phyloP scores from a whole-genome alignment of 2,888 invertebrate species.

The Pyrrhia umbra region DNA sequence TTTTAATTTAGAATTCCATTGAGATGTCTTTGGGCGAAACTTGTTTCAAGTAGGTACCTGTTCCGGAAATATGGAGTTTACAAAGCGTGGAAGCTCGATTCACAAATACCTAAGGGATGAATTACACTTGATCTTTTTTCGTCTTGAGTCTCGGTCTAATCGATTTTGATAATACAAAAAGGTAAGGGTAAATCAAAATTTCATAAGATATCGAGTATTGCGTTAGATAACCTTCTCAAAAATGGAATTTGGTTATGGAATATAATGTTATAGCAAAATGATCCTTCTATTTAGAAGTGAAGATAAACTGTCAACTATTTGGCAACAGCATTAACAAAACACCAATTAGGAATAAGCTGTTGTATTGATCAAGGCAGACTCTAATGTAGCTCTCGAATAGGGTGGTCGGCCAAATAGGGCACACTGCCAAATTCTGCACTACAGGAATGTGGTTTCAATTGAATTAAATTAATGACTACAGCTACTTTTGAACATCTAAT shows the following conservation, averaged over 20 bases:
- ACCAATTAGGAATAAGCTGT: conserved; percentile 37
- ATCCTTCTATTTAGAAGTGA: not conserved
- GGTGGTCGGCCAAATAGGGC: conserved; percentile 54
- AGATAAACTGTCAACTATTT: conserved; percentile 5
- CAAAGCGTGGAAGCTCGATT: not conserved
- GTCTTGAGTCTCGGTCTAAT: not conserved
- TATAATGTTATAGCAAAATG: not conserved
- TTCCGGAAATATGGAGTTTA: not conserved
- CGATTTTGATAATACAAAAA: not conserved
- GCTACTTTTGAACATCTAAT: conserved; percentile 41
- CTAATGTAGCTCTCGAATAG: conserved; percentile 44
- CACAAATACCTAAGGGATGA: not conserved
- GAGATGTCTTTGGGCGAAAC: not conserved
- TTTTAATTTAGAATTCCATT: not conserved
- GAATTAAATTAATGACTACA: conserved; percentile 54
- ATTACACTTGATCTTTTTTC: not conserved
- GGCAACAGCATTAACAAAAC: conserved; percentile 36
- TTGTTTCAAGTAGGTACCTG: not conserved
- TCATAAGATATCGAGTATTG: not conserved
- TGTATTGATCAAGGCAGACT: conserved; percentile 47
- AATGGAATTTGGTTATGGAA: too few relatives aligned
- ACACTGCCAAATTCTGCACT: conserved; percentile 58
- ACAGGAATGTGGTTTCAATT: conserved; percentile 55
- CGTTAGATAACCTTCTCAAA: not conserved
- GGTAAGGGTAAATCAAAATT: conserved; percentile 4